Conservation (phyloP, 1,140 invertebrate genomes). For the Brachionus manjavacas region DNA sequence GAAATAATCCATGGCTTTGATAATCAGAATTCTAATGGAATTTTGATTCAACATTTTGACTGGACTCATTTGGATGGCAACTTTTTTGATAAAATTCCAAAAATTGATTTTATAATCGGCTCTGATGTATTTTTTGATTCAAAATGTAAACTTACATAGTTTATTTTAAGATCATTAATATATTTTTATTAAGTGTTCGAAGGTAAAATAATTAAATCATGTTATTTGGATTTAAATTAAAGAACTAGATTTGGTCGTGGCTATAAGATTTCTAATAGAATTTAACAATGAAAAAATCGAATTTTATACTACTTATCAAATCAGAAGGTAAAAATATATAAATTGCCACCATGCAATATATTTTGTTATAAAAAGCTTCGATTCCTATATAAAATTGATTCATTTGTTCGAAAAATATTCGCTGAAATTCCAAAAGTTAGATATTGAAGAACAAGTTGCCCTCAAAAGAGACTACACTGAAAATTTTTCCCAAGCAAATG, state of each 20-base stretch:
- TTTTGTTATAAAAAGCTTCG: background rate
- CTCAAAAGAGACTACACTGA: background rate
- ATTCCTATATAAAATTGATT: background rate
- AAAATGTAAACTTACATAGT: background rate
- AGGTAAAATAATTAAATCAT: background rate
- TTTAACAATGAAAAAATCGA: background rate
- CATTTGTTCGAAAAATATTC: slow-evolving; percentile 15
- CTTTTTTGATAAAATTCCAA: background rate
- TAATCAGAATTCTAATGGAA: background rate
- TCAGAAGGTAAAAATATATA: slow-evolving; percentile 16
- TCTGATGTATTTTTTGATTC: slow-evolving; percentile 24
- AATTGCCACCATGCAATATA: background rate
- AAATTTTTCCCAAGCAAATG: background rate
- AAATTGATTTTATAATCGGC: slow-evolving; percentile 6
- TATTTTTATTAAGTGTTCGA: background rate
- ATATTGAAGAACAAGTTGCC: background rate
- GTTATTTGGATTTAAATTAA: background rate
- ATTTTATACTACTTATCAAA: slow-evolving; percentile 13
- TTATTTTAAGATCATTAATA: no score
- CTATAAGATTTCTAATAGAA: slow-evolving; percentile 3
- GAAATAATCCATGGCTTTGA: background rate
- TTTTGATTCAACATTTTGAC: background rate
- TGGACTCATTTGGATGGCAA: slow-evolving; percentile 1
- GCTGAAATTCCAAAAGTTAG: background rate
- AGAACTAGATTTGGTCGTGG: background rate